Base-by-base conservation (phyloP, 2,797 vertebrate genomes). In the Aselliscus stoliczkanus region DNA sequence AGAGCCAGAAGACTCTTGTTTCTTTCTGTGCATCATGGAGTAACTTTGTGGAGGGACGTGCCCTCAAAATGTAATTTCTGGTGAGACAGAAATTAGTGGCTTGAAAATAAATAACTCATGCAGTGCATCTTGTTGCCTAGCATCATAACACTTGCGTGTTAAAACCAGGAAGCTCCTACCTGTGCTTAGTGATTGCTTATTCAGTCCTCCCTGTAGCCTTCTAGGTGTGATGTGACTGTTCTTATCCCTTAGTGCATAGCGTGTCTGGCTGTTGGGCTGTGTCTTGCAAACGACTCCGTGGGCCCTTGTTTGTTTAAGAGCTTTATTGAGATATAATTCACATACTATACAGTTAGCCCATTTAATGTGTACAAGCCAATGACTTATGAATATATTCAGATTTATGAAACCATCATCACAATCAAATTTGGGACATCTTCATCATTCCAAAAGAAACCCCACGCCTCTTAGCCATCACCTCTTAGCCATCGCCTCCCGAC, bases 101-200 rank as follows among this genome's bases (percentile, higher is more conserved):
- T 44, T 73, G 75, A 56, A 77, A 64, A 67, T 52, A 54, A 65
- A 88, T 31, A 11, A 9, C 25, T 54, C 42, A 12, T 0, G 17
- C 11, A 65, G 31, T 54, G 52, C 13, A n/a, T 44, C 60, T 60
- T 34, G 31, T 64, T 18, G 70, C 29, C 2, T 62, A 39, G 54
- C 44, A 14, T 60, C 25, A 7, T 27, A 6, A 14, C 9, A 31
- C 60, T 82, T 56, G 27, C 13, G 1, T 70, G 44, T 29, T 50
- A 65, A 50, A 79, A 31, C 29, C 17, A 37, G 50, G 44, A 37
- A 65, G 44, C 44, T 29, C 58, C 62, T 70, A 29, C 6, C 10
- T 12, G 11, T 15, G 44, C 34, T 37, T 14, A 23, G 42, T 0
- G 1, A 7, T 1, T 25, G 4, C 31, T 29, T 54, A 5, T 56